Evolutionary conservation across 1,140 invertebrate species (phyloP), one percentile per base, ranked within the genome.

Genomic region (Zophobas morio): DNA sequence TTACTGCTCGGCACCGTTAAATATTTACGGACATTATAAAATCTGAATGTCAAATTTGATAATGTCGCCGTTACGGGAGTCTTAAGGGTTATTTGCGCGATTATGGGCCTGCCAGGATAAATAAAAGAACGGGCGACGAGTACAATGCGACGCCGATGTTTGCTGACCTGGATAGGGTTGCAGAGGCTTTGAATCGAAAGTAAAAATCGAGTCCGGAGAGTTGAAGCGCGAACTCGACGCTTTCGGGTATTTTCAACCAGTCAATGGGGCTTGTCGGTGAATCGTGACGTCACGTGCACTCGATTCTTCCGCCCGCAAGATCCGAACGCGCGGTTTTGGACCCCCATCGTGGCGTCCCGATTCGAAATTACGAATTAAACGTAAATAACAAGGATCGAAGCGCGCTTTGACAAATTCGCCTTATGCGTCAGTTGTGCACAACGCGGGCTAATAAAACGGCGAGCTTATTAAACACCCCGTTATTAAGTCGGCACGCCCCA

Each of bases 41-140:
- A 66, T 66, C 60, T 66, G 39, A 66, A 66, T 66, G 60, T 66
- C 60, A 66, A 66, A 66, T 66, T 66, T 66, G 60, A 66, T 66
- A 66, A 66, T 66, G 39, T 42, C 60, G 60, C 39, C 39, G 57
- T 66, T 42, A 66, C 5, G 37, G 39, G 37, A 36, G 20, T 32
- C 60, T 66, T 66, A 66, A 42, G 37, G 57, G 60, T 66, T 66
- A 66, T 66, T 66, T 66, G 60, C 39, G 8, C 8, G 39, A 66
- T 66, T 66, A 66, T 66, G 60, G 33, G 37, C 39, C 6, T 40
- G 37, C 60, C 60, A 42, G 39, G 39, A 42, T 66, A 66, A 66
- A 66, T 66, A 66, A 46, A 66, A 66, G 60, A 42, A 46, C 37
- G 8, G 39, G n/a, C 49, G 20, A 1, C 3, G 33, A 3, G 35